A percentile compares a stretch with the other conserved stretches of the same genome.
Conservation (phyloP, 2,888 invertebrate genomes). For the Tribolium freemani region DNA sequence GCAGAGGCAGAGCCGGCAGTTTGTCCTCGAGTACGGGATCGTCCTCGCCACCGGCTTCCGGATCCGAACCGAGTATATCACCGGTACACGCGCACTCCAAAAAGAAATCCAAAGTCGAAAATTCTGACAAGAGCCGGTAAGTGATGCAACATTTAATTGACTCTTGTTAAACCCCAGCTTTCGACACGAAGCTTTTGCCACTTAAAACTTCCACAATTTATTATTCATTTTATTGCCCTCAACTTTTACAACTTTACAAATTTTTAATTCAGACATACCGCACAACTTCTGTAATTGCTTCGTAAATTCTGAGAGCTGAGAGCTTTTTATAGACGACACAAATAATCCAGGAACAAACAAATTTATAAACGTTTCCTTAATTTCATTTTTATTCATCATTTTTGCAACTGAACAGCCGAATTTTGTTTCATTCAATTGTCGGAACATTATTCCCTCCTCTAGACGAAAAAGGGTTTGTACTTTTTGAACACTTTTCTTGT, state of each 20-base stretch:
- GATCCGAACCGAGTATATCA: conserved; percentile 81
- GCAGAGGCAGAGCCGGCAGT: conserved; percentile 81
- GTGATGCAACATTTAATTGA: conserved; percentile 58
- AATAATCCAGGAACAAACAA: too few relatives aligned
- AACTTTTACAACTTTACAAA: not conserved
- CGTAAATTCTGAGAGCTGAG: not conserved
- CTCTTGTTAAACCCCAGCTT: not conserved
- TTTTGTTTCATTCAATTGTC: too few relatives aligned
- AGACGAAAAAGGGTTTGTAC: too few relatives aligned
- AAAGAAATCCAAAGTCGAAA: conserved; percentile 78
- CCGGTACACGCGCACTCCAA: conserved; percentile 78
- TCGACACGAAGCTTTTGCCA: not conserved
- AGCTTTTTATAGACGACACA: not conserved
- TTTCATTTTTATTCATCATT: not conserved
- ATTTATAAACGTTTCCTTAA: not conserved
- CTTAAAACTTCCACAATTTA: not conserved
- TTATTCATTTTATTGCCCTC: not conserved
- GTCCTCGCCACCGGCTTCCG: conserved; percentile 84
- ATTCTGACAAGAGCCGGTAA: conserved; percentile 86
- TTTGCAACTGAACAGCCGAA: too few relatives aligned
- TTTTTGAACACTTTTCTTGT: too few relatives aligned
- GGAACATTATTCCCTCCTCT: too few relatives aligned
- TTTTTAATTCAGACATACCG: not conserved
- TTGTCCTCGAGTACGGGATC: conserved; percentile 84
- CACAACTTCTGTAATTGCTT: not conserved